Conservation (phyloP, 1,140 invertebrate genomes). For the Pseudachorutes palmiensis region DNA sequence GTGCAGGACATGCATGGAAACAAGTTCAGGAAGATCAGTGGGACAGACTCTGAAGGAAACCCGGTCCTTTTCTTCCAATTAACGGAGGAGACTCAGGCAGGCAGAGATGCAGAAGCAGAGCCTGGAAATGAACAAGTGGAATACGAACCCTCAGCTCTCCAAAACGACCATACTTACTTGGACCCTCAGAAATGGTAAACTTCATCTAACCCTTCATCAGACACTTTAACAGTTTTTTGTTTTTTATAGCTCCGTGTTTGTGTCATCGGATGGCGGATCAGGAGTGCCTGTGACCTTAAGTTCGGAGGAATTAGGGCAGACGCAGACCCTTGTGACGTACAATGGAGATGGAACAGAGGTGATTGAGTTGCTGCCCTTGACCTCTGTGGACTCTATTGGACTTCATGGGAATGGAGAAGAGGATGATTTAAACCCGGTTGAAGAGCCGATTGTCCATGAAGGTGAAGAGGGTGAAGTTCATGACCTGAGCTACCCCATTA, state of each 20-base stretch:
- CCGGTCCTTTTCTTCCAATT: conserved; percentile 36
- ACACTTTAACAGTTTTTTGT: not conserved
- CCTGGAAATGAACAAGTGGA: conserved; percentile 20
- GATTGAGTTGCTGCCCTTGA: not conserved
- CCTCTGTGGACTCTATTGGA: not conserved
- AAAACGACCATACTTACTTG: conserved; percentile 32
- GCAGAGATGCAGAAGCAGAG: conserved; percentile 21
- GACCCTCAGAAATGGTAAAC: conserved; percentile 31
- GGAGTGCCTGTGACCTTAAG: conserved; percentile 14
- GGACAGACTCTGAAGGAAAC: conserved; percentile 34
- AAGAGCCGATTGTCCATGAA: not conserved
- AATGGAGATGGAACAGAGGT: not conserved
- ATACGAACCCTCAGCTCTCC: conserved; percentile 19
- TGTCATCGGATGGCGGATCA: conserved; percentile 13
- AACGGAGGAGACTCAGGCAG: conserved; percentile 20
- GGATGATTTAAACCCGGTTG: not conserved
- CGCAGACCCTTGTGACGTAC: not conserved
- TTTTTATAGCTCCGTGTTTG: conserved; percentile 32
- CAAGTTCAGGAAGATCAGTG: conserved; percentile 30
- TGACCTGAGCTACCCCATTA: not conserved
- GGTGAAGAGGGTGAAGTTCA: not conserved
- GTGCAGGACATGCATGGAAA: conserved; percentile 36
- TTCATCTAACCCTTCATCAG: not conserved
- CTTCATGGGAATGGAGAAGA: not conserved
- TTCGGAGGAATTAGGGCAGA: not conserved